Base-by-base conservation (phyloP, 2,888 invertebrate species). In the Charanyca ferruginea region DNA sequence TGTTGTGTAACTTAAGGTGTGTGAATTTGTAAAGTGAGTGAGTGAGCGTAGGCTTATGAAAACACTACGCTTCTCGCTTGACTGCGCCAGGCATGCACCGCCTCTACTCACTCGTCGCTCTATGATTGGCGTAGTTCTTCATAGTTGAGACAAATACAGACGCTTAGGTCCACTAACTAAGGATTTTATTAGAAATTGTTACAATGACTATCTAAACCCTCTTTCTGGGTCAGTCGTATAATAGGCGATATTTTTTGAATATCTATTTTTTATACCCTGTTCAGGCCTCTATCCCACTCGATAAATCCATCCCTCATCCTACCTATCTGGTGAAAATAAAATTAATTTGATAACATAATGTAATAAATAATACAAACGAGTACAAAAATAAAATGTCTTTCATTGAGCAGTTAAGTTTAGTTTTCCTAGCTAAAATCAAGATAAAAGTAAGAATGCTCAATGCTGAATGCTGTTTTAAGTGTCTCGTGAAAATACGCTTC, bases 11-110 rank as follows among this genome's bases (percentile, higher is more conserved):
- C 66, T 52, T 38, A 63, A 42, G 65, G 41, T 52, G 68, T 70
- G 32, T 49, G 32, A 51, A 32, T 49, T 65, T 25, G 53, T 65
- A 66, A 76, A 72, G 73, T 67, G 80, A 84, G 66, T 67, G 83
- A 86, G 77, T 75, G 80, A 80, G 80, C 77, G 66, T 80, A 83
- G 81, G 82, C 85, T 76, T 72, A 62, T 83, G 83, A 84, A 85
- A 85, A 82, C 80, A 74, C 83, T 65, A 73, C 59, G 68, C 73
- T 71, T 81, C 77, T 76, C 77, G 75, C 78, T 79, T 80, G 77
- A 67, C 70, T 72, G 62, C 63, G 61, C 38, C 38, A 1, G 38
- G 38, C 38, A 38, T 38, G 38, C 38, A 38, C 38, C 73, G 67
- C 73, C 80, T 83, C 80, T 45, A 62, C 72, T 3, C 9, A 44